phyloP scores from a whole-genome alignment of 2,888 invertebrate genomes.

The Dione vanillae region DNA sequence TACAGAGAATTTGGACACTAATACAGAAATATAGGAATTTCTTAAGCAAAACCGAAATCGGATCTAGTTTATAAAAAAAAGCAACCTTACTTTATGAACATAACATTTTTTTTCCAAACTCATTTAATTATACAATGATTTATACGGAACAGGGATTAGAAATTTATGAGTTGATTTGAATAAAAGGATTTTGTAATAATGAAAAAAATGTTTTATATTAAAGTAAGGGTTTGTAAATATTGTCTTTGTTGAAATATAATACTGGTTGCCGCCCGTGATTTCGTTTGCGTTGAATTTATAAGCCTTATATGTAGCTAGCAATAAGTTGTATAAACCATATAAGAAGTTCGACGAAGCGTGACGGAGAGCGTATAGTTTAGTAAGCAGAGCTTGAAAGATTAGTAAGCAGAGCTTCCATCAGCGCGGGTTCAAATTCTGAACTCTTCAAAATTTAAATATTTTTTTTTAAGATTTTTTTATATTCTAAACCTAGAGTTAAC shows the following conservation, averaged over 20 bases:
- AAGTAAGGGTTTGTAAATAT: conserved; percentile 24
- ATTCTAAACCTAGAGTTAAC: too few relatives aligned
- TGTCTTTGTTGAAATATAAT: neutral
- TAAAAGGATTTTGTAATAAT: conserved; percentile 45
- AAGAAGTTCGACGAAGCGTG: too few relatives aligned
- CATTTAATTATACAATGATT: conserved; percentile 46
- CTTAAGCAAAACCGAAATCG: neutral
- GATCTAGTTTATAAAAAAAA: neutral
- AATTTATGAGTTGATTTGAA: conserved; percentile 47
- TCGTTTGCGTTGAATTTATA: too few relatives aligned
- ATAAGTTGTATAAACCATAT: too few relatives aligned
- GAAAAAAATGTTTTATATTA: conserved; percentile 2
- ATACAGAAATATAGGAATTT: neutral
- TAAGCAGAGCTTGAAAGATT: too few relatives aligned
- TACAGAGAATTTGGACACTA: neutral
- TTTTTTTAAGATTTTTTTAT: too few relatives aligned
- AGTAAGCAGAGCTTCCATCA: too few relatives aligned
- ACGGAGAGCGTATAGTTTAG: too few relatives aligned
- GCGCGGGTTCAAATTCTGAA: too few relatives aligned
- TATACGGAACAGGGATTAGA: conserved; percentile 41
- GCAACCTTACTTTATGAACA: conserved; percentile 31
- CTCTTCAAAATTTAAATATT: too few relatives aligned
- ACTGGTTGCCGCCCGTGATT: neutral
- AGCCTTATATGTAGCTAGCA: too few relatives aligned
- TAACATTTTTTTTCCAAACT: conserved; percentile 35